A percentile compares a stretch with the other conserved stretches of the same genome.
phyloP scores from a whole-genome alignment of 2,113 vertebrate genomes.

The Rhinolophus sinicus region DNA sequence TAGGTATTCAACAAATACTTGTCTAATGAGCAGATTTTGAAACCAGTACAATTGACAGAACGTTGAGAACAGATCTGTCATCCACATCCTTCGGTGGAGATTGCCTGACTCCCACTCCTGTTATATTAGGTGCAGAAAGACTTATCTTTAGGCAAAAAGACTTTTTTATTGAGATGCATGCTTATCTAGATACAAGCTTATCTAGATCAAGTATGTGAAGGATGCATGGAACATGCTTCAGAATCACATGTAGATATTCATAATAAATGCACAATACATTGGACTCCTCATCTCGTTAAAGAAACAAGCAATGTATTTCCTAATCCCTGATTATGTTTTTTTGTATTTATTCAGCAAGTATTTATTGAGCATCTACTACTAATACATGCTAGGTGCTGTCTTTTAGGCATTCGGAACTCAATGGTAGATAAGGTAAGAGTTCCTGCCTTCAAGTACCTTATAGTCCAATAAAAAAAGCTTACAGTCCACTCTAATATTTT shows the following conservation, averaged over 20 bases:
- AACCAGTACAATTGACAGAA: background rate
- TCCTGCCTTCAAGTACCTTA: slow-evolving; percentile 14
- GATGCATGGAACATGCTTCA: background rate
- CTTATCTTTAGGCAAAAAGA: background rate
- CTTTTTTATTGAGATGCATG: background rate
- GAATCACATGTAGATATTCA: background rate
- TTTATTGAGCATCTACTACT: background rate
- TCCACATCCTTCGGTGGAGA: background rate
- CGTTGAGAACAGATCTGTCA: background rate
- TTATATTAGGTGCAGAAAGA: background rate
- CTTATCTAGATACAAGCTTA: background rate
- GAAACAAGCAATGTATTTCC: slow-evolving; percentile 6
- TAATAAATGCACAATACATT: background rate
- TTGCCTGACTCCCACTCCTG: background rate
- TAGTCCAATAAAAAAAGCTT: background rate
- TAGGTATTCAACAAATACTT: background rate
- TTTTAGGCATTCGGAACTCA: background rate
- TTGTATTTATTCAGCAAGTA: background rate
- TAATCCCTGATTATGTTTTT: background rate
- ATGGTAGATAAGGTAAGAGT: background rate
- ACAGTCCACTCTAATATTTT: background rate
- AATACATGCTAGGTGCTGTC: background rate
- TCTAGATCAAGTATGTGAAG: background rate
- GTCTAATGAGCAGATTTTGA: background rate
- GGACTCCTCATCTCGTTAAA: background rate